phyloP scores from a whole-genome alignment of 2,888 invertebrate species.

The Pocota personata region DNA sequence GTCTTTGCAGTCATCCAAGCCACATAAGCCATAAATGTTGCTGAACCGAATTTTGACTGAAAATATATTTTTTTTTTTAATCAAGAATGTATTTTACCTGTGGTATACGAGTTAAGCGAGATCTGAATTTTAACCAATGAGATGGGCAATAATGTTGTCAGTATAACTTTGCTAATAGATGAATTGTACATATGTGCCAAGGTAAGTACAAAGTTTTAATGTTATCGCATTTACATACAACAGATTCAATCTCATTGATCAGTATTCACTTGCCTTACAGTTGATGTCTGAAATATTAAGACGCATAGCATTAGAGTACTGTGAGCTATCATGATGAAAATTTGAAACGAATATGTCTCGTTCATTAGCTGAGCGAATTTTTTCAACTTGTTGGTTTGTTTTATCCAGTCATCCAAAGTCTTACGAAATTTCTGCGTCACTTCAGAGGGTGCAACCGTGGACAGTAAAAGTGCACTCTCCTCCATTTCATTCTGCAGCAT shows the following conservation, averaged over 20 bases:
- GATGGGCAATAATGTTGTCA: no score
- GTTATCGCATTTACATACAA: no score
- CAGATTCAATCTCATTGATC: no score
- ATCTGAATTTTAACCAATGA: no score
- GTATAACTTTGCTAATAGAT: no score
- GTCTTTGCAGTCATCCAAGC: constrained; percentile 75
- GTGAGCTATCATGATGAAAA: constrained; percentile 77
- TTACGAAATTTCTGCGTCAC: constrained; percentile 73
- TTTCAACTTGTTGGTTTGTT: constrained; percentile 76
- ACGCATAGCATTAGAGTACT: constrained; percentile 77
- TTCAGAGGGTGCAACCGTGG: background rate
- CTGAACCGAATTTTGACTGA: constrained; percentile 24
- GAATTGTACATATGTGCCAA: no score
- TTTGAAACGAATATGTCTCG: constrained; percentile 76
- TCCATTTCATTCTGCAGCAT: constrained; percentile 75
- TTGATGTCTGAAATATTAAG: constrained; percentile 19
- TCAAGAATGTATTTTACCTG: no score
- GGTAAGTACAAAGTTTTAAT: no score
- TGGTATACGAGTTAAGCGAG: no score
- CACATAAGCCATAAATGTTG: constrained; percentile 63
- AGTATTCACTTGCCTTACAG: background rate
- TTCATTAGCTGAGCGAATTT: constrained; percentile 76
- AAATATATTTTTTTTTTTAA: background rate
- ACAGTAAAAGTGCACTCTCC: background rate
- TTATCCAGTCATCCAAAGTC: constrained; percentile 73